A percentile compares a stretch with the other conserved stretches of the same genome.
Evolutionary conservation across 2,888 invertebrate genomes (phyloP).

Genomic region (Nymphalis urticae): DNA sequence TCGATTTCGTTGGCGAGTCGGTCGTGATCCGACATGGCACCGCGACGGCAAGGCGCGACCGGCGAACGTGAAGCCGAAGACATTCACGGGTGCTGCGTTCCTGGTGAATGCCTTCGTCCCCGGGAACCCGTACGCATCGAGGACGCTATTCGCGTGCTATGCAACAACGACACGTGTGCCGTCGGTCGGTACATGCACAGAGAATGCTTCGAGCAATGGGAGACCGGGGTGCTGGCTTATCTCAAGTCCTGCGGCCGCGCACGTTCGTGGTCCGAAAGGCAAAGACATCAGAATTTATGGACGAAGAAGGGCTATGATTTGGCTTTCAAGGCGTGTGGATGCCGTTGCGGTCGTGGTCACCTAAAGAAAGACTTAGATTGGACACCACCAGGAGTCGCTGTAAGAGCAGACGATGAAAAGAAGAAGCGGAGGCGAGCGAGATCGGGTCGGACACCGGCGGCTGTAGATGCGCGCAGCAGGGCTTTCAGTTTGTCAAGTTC

Average conservation of each 20-base stretch:
- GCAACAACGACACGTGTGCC: slow-evolving; percentile 96
- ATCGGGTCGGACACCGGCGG: slow-evolving; percentile 64
- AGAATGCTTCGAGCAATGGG: slow-evolving; percentile 97
- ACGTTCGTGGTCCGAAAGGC: slow-evolving; percentile 96
- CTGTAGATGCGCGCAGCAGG: slow-evolving; percentile 82
- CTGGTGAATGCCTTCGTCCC: slow-evolving; percentile 90
- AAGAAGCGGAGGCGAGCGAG: slow-evolving; percentile 70
- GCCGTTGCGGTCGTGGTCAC: slow-evolving; percentile 95
- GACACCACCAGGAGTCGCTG: slow-evolving; percentile 86
- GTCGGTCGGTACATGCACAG: slow-evolving; percentile 97
- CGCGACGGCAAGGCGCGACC: slow-evolving; percentile 77
- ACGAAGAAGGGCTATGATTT: slow-evolving; percentile 98
- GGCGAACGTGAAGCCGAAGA: slow-evolving; percentile 76
- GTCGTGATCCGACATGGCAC: slow-evolving; percentile 74
- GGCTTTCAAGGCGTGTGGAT: slow-evolving; percentile 96
- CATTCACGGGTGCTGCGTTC: slow-evolving; percentile 89
- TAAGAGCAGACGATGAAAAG: slow-evolving; percentile 75
- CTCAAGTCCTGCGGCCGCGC: slow-evolving; percentile 95
- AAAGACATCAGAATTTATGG: slow-evolving; percentile 97
- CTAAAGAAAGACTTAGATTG: slow-evolving; percentile 97
- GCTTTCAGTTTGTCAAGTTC: slow-evolving; percentile 90
- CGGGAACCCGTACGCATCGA: slow-evolving; percentile 84
- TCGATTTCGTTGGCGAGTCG: slow-evolving; percentile 71
- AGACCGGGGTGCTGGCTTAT: slow-evolving; percentile 92
- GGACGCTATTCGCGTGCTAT: slow-evolving; percentile 93